Percentiles rank a stretch among this genome's conserved stretches.
phyloP scores from a whole-genome alignment of 1,140 invertebrate species.

The Melitaea cinxia region DNA sequence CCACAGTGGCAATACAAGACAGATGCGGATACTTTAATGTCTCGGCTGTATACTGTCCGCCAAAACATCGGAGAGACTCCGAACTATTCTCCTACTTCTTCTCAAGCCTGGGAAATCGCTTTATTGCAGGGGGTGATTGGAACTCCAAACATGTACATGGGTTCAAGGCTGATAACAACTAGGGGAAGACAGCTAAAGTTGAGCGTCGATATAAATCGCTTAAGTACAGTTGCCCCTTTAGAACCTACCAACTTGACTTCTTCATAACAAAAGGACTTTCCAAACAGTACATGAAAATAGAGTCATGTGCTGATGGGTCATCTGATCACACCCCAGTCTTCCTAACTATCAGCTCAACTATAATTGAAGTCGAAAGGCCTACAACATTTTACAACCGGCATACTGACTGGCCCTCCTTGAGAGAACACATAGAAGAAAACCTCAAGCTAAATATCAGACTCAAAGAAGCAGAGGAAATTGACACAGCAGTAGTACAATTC shows the following conservation, averaged over 20 bases:
- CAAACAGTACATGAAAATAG: background rate
- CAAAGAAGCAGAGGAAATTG: slow-evolving; percentile 33
- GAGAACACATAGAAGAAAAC: slow-evolving; percentile 27
- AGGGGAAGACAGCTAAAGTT: too few species aligned
- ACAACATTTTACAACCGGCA: slow-evolving; percentile 22
- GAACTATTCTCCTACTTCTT: too few species aligned
- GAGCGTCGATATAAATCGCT: too few species aligned
- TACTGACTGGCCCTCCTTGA: slow-evolving; percentile 37
- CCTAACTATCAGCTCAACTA: slow-evolving; percentile 4
- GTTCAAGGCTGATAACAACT: too few species aligned
- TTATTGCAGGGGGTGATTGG: too few species aligned
- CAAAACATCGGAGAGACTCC: too few species aligned
- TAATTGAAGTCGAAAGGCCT: slow-evolving; percentile 10
- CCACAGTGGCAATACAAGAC: too few species aligned
- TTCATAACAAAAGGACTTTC: background rate
- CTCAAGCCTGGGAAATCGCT: too few species aligned
- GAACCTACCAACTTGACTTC: background rate
- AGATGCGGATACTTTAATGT: too few species aligned
- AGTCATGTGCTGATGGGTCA: slow-evolving; percentile 1
- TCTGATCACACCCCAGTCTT: slow-evolving; percentile 34
- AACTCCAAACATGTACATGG: too few species aligned
- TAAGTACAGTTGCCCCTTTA: too few species aligned
- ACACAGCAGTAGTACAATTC: slow-evolving; percentile 17
- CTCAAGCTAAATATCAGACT: slow-evolving; percentile 10
- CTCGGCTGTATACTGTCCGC: too few species aligned